Conservation (phyloP, 2,113 vertebrate genomes). For the Scortum barcoo region DNA sequence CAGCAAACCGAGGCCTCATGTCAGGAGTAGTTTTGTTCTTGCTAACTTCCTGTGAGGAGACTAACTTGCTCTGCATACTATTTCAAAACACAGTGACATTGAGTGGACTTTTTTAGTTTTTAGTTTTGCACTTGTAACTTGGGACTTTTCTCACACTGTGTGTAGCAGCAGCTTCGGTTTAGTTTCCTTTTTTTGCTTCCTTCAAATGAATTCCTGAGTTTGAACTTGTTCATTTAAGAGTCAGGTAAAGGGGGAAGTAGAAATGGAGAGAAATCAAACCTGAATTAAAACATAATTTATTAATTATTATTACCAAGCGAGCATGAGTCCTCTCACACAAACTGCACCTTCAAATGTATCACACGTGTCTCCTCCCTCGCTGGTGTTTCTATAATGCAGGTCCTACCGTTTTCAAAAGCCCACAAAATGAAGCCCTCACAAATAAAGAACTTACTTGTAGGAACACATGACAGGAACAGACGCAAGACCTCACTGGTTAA, state of each 20-base stretch:
- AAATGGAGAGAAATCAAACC: background rate
- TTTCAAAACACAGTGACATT: no score
- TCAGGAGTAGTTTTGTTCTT: no score
- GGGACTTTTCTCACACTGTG: no score
- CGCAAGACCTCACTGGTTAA: background rate
- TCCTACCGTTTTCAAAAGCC: background rate
- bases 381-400: background rate
- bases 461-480: background rate
- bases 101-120: no score
- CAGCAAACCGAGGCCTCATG: no score
- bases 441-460: background rate
- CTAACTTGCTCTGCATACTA: no score
- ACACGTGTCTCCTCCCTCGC: background rate
- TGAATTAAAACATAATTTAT: background rate
- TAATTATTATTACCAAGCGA: background rate
- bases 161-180: no score
- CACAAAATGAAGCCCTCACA: background rate
- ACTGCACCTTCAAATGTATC: background rate
- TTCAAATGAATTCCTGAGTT: background rate
- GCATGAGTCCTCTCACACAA: background rate
- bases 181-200: background rate
- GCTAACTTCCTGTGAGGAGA: no score
- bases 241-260: background rate
- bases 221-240: background rate
- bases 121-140: background rate